These are phyloP conservation scores for Cryptomyrus ogoouensis DNA, from an alignment of 2,113 vertebrate genomes.

Conservation along the genomic window DNA sequence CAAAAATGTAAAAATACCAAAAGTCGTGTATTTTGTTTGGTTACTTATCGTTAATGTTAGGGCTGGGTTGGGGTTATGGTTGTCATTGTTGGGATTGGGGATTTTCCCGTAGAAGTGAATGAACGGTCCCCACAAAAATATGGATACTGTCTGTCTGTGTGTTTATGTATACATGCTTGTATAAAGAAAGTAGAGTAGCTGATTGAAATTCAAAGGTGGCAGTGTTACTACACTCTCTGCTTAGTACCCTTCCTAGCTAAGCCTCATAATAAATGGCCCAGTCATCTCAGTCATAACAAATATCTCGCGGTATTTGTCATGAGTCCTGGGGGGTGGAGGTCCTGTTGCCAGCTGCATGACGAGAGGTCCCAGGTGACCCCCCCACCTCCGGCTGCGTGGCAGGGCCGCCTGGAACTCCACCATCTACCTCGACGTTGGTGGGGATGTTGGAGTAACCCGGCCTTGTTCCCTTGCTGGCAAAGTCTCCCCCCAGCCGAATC, in stretches of 20 bases:
- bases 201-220: conserved; percentile 61
- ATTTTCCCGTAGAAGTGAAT: too few species aligned
- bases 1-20: too few species aligned
- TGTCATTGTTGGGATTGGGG: too few species aligned
- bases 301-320: conserved; percentile 63
- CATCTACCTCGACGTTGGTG: background rate
- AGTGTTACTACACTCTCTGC: conserved; percentile 57
- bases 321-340: conserved; percentile 33
- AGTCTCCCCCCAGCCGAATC: background rate
- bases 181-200: conserved; percentile 31
- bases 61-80: too few species aligned
- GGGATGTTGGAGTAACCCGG: background rate
- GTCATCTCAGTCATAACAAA: conserved; percentile 67
- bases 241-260: conserved; percentile 57
- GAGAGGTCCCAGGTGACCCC: conserved; percentile 10
- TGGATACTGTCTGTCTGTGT: background rate
- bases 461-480: background rate
- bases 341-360: conserved; percentile 26
- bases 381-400: conserved; percentile 12
- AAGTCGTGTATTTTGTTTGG: too few species aligned
- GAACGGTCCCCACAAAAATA: too few species aligned
- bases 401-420: background rate
- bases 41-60: too few species aligned
- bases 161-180: conserved; percentile 10
- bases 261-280: conserved; percentile 64